A percentile compares a stretch with the other conserved stretches of the same genome.
Conservation (phyloP, 2,888 invertebrate genomes). For the Drosophila falleni region DNA sequence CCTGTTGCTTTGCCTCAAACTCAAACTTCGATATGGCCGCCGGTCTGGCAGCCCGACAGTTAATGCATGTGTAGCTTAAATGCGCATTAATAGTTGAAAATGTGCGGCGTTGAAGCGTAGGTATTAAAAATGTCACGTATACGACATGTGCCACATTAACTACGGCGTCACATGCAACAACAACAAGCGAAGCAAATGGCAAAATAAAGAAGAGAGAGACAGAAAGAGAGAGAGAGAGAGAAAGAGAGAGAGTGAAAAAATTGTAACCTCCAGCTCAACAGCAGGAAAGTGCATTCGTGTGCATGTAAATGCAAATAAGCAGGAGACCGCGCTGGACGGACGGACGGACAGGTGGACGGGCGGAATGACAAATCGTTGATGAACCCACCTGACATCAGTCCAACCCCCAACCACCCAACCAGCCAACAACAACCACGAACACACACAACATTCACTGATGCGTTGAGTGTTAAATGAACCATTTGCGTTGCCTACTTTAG, state of each 20-base stretch:
- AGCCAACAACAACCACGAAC: conserved; percentile 3
- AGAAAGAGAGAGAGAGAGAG: too few relatives aligned
- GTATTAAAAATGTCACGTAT: conserved; percentile 80
- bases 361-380: conserved; percentile 68
- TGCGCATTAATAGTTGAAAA: conserved; percentile 79
- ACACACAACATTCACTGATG: conserved; percentile 33
- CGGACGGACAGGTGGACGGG: conserved; percentile 8
- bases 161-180: conserved; percentile 69
- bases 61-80: conserved; percentile 78
- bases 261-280: conserved; percentile 36
- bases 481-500: conserved; percentile 42
- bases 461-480: conserved; percentile 53
- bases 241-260: conserved; percentile 21
- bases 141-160: conserved; percentile 79
- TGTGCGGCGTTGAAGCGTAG: conserved; percentile 78
- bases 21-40: conserved; percentile 8
- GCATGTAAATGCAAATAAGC: conserved; percentile 67
- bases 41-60: conserved; percentile 52
- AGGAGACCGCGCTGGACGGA: conserved; percentile 29
- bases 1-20: conserved; percentile 28
- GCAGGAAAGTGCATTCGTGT: conserved; percentile 61
- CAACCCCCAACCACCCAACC: conserved; percentile 6
- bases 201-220: conserved; percentile 15
- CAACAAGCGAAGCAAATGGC: conserved; percentile 15
- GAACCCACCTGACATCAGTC: conserved; percentile 37